phyloP scores from a whole-genome alignment of 2,797 vertebrate genomes.

The Craterocephalus amniculus region DNA sequence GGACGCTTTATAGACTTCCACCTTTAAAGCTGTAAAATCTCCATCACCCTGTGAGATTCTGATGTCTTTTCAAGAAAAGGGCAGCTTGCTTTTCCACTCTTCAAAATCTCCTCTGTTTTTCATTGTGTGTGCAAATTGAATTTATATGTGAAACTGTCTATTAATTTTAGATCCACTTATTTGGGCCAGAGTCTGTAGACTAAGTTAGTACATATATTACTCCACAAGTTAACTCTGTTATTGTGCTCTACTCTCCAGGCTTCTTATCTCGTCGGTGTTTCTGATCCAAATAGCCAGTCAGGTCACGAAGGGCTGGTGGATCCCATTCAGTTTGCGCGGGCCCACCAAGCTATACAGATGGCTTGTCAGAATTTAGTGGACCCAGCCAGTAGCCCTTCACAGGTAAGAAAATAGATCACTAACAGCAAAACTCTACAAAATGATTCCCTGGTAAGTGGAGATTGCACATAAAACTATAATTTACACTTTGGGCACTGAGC shows the following conservation, averaged over 20 bases:
- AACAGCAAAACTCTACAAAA: conserved; percentile 1
- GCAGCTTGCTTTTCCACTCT: conserved; percentile 17
- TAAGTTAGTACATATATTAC: background rate
- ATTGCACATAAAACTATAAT: background rate
- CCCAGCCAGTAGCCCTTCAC: conserved; percentile 94
- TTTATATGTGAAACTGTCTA: background rate
- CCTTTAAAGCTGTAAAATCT: conserved; percentile 27
- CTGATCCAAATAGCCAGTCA: conserved; percentile 97
- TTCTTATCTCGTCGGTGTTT: conserved; percentile 96
- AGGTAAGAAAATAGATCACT: conserved; percentile 81
- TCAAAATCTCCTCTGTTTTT: conserved; percentile 4
- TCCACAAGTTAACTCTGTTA: background rate
- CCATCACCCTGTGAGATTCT: conserved; percentile 18
- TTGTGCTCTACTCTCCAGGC: conserved; percentile 80
- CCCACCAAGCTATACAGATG: conserved; percentile 99
- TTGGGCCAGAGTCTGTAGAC: conserved; percentile 1
- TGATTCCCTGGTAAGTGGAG: conserved; percentile 4
- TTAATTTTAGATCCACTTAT: conserved; percentile 7
- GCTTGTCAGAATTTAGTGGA: conserved; percentile 98
- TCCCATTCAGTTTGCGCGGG: conserved; percentile 96
- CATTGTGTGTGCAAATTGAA: conserved; percentile 8
- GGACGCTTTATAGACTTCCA: conserved; percentile 31
- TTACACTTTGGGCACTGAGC: too few relatives aligned
- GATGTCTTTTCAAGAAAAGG: conserved; percentile 35
- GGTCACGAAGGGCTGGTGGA: conserved; percentile 98